These are phyloP conservation scores for Clarias fuscus DNA, from an alignment of 2,797 vertebrate species.

Conservation along the genomic window DNA sequence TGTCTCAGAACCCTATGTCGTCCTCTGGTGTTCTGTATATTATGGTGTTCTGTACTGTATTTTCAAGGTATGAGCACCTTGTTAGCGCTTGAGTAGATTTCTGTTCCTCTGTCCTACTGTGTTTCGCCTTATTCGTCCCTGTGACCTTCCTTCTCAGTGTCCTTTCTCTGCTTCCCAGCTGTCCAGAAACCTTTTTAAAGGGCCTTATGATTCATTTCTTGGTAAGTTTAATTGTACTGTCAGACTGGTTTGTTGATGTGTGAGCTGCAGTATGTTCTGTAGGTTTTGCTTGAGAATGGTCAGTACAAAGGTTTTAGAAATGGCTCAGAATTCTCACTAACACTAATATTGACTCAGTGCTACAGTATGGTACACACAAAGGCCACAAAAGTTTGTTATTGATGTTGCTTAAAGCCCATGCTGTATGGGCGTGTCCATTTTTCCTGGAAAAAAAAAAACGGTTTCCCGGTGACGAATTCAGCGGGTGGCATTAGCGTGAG, in stretches of 20 bases:
- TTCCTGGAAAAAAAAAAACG: neutral
- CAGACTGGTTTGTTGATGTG: neutral
- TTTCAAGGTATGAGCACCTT: too few relatives aligned
- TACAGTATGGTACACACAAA: too few relatives aligned
- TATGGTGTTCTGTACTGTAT: too few relatives aligned
- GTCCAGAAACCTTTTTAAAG: neutral
- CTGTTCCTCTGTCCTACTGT: neutral
- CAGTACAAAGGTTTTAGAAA: neutral
- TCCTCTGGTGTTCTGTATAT: neutral
- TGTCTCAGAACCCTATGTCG: neutral
- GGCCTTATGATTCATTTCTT: neutral
- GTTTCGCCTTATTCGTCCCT: neutral
- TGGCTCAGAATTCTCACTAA: neutral
- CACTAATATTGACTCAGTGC: neutral
- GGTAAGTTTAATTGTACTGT: neutral
- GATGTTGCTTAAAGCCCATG: neutral
- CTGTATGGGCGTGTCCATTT: neutral
- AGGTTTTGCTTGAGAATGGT: neutral
- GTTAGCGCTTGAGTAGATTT: neutral
- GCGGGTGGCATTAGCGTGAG: neutral
- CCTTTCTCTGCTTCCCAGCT: neutral
- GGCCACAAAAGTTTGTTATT: too few relatives aligned
- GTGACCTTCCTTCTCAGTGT: neutral
- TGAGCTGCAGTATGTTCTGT: too few relatives aligned
- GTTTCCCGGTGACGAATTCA: neutral